Percentiles rank a stretch among this genome's conserved stretches.
Conservation (phyloP, 2,113 vertebrate genomes). For the Mugil cephalus region DNA sequence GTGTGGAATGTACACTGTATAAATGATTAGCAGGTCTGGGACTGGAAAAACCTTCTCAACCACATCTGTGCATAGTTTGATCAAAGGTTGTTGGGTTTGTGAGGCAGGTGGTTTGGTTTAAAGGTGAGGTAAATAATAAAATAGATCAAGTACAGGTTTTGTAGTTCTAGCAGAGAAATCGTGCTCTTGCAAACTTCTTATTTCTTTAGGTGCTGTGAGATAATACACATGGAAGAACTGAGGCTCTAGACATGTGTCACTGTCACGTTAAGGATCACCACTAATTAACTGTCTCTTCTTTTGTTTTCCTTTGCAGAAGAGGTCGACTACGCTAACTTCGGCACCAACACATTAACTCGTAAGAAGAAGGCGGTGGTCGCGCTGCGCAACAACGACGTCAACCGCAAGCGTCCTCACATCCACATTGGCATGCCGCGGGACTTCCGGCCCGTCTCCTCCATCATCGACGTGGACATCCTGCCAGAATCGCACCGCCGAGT, state of each 20-base stretch:
- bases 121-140: conserved; percentile 2
- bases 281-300: neutral
- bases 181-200: neutral
- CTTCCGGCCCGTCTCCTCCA: conserved; percentile 96
- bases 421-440: conserved; percentile 96
- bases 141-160: conserved; percentile 12
- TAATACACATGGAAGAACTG: neutral
- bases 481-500: conserved; percentile 96
- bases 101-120: conserved; percentile 53
- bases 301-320: conserved; percentile 89
- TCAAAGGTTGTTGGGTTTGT: conserved; percentile 29
- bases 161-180: neutral
- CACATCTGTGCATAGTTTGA: conserved; percentile 56
- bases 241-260: neutral
- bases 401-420: conserved; percentile 92
- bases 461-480: conserved; percentile 98
- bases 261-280: neutral
- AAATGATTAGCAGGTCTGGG: conserved; percentile 40
- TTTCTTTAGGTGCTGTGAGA: neutral
- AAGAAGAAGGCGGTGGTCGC: conserved; percentile 92
- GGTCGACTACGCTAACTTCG: conserved; percentile 92
- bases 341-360: conserved; percentile 90
- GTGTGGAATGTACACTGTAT: conserved; percentile 34
- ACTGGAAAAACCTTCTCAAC: conserved; percentile 4
- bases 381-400: conserved; percentile 91